These are phyloP conservation scores for Myotis brandtii DNA, from an alignment of 2,113 vertebrate genomes.

Conservation along the genomic window DNA sequence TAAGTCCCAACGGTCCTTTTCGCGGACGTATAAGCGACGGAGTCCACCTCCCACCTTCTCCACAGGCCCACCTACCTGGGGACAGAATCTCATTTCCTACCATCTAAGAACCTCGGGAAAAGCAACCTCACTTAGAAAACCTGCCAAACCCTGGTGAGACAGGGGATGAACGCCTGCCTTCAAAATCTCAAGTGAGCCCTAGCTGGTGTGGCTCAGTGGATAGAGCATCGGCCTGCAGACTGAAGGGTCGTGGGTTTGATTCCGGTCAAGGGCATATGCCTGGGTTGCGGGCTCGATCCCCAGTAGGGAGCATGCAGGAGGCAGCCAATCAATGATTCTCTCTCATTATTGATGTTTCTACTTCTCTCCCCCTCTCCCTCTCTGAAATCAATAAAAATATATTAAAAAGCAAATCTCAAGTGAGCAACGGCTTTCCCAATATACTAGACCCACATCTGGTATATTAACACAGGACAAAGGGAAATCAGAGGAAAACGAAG, in stretches of 20 bases:
- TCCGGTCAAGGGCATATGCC: no score
- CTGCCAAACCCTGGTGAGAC: background rate
- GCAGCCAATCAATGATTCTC: no score
- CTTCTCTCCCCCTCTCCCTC: no score
- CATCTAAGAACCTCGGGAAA: background rate
- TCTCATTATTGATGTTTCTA: no score
- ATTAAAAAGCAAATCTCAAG: background rate
- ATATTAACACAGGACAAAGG: background rate
- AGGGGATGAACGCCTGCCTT: accelerated
- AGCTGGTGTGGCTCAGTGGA: no score
- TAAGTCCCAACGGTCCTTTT: background rate
- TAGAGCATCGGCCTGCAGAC: no score
- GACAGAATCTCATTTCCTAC: background rate
- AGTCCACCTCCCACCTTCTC: background rate
- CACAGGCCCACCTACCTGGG: background rate
- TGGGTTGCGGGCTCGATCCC: no score
- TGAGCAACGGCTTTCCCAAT: background rate
- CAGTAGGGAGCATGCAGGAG: no score
- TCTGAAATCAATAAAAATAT: no score
- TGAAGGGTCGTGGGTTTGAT: no score
- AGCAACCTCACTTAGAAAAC: background rate
- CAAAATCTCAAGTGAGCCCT: background rate
- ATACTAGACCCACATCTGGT: background rate
- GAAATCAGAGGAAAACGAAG: background rate
- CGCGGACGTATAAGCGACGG: background rate